Evolutionary conservation across 1,140 invertebrate genomes (phyloP).

Genomic region (Octopus bimaculoides): DNA sequence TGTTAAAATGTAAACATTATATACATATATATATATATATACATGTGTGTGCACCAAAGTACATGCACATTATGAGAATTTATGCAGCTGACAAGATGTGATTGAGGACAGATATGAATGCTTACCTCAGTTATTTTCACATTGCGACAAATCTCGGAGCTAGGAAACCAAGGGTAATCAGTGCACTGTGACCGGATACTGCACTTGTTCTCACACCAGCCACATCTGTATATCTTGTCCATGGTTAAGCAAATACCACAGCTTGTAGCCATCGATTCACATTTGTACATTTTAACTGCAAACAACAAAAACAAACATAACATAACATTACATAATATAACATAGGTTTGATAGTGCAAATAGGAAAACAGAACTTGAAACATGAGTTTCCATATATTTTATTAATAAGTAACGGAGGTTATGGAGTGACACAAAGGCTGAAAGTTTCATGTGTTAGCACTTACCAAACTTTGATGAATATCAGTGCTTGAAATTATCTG

Average conservation of each 20-base stretch:
- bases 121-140: conserved; percentile 40
- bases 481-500: too few relatives aligned
- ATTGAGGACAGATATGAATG: neutral
- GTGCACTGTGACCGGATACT: conserved; percentile 33
- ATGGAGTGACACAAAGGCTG: too few relatives aligned
- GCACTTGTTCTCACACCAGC: conserved; percentile 48
- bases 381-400: too few relatives aligned
- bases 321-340: too few relatives aligned
- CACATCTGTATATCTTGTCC: conserved; percentile 42
- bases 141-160: conserved; percentile 34
- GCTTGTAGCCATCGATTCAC: conserved; percentile 45
- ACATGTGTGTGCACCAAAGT: neutral
- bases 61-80: too few relatives aligned
- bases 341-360: too few relatives aligned
- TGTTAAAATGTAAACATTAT: neutral
- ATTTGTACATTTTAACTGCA: conserved; percentile 54
- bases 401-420: too few relatives aligned
- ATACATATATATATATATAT: neutral
- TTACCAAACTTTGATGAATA: too few relatives aligned
- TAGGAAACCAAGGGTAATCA: conserved; percentile 31
- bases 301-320: conserved; percentile 16
- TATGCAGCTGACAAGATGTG: neutral
- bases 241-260: conserved; percentile 50
- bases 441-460: too few relatives aligned
- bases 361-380: too few relatives aligned